Evolutionary conservation across 2,888 invertebrate genomes (phyloP), one percentile per base, ranked within the genome.

Genomic region (Palloptera scutellata): DNA sequence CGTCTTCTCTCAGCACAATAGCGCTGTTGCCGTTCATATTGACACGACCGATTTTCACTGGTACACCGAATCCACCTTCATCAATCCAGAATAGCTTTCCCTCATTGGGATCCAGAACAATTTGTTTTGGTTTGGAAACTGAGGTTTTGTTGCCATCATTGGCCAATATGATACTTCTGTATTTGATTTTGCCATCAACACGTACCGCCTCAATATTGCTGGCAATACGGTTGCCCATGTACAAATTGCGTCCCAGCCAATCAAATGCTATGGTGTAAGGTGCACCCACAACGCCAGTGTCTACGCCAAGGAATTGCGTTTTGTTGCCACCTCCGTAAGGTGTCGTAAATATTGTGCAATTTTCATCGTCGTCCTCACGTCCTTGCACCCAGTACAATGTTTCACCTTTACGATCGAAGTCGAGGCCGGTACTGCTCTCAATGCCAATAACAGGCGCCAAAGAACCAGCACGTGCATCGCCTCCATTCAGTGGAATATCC

Each of bases 21-120:
- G 96, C 87, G 76, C 92, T 91, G 13, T 90, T 88, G 0, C 99
- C 98, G 81, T 97, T 97, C 95, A 99, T 96, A 80, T 95, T 94
- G 0, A 95, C 95, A 76, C 91, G 92, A 0, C 91, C 94, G 42
- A 98, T 91, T 85, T 98, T 98, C 0, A 92, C 88, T 0, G 95
- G 94, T 0, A 96, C 93, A 1, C 95, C 95, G 70, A 88, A 91
- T 10, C 96, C 96, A 11, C 98, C 98, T 74, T 95, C 94, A 80
- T 99, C 99, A 11, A 97, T 89, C 98, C 98, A 99, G 86, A 95
- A 99, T 41, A 97, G 85, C 86, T 93, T 92, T 42, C 98, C 98
- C 76, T 94, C 93, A n/a, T 90, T 89, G 0, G 98, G 97, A 86
- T 98, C 96, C 43, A 99, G 86, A 66, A 93, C 94, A 69, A 99